Evolutionary conservation across 2,888 invertebrate species (phyloP).

Genomic region (Drosophila emarginata): DNA sequence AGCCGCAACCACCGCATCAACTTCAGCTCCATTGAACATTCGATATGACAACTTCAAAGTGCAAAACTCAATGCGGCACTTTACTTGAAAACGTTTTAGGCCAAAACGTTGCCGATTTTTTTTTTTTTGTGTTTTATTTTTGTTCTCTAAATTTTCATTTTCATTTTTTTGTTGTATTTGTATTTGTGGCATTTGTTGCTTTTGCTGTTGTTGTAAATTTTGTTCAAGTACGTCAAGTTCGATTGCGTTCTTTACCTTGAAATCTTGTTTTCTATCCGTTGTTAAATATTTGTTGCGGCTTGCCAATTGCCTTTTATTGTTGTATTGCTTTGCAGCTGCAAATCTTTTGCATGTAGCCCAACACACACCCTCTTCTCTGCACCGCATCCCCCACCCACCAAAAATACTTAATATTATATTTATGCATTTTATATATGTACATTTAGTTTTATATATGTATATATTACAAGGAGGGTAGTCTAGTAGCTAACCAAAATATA

Average conservation of each 20-base stretch:
- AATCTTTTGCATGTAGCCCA: slow-evolving; percentile 66
- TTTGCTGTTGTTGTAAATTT: slow-evolving; percentile 65
- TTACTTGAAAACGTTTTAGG: slow-evolving; percentile 36
- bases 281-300: slow-evolving; percentile 60
- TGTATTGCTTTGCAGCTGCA: slow-evolving; percentile 62
- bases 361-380: slow-evolving; percentile 2
- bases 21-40: slow-evolving; percentile 30
- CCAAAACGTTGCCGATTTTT: slow-evolving; percentile 70
- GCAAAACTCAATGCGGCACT: slow-evolving; percentile 42
- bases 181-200: slow-evolving; percentile 21
- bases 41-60: slow-evolving; percentile 37
- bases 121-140: slow-evolving; percentile 22
- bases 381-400: neutral
- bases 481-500: slow-evolving; percentile 22
- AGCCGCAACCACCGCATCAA: slow-evolving; percentile 16
- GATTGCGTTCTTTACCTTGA: slow-evolving; percentile 78
- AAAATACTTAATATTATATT: slow-evolving; percentile 67
- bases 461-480: slow-evolving; percentile 59
- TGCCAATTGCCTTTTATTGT: slow-evolving; percentile 49
- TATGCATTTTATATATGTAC: slow-evolving; percentile 59
- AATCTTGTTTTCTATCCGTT: slow-evolving; percentile 78
- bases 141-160: slow-evolving; percentile 11
- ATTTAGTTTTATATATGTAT: slow-evolving; percentile 29
- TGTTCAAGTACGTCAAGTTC: slow-evolving; percentile 78
- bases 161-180: neutral